phyloP scores from a whole-genome alignment of 2,113 vertebrate genomes.

The Elgaria multicarinata region DNA sequence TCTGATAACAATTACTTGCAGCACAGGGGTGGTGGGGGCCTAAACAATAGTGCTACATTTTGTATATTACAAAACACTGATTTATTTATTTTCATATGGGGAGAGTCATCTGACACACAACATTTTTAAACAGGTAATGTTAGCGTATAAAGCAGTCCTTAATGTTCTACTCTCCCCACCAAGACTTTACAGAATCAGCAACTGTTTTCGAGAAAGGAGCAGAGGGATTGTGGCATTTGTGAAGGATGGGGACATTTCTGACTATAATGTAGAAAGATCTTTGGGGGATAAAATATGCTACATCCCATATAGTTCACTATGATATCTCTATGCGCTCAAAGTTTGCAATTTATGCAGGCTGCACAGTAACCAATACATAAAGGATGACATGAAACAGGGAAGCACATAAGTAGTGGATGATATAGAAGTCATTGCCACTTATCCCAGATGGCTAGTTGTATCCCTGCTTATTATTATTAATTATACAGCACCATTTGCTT shows the following conservation, averaged over 20 bases:
- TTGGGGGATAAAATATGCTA: neutral
- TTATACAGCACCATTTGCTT: neutral
- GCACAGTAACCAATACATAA: neutral
- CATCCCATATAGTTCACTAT: neutral
- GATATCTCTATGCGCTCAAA: neutral
- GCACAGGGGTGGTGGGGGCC: neutral
- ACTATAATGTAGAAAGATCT: neutral
- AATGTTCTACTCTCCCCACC: neutral
- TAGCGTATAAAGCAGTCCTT: neutral
- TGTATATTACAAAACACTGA: neutral
- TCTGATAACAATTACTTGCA: neutral
- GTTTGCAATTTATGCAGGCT: neutral
- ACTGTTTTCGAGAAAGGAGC: neutral
- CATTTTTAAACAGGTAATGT: neutral
- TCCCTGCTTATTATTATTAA: neutral
- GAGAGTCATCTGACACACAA: neutral
- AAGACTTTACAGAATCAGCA: neutral
- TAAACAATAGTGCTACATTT: neutral
- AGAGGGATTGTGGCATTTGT: neutral
- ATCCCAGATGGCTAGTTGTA: neutral
- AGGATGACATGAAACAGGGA: neutral
- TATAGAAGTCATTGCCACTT: slow-evolving; percentile 20
- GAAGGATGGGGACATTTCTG: neutral
- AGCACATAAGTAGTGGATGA: neutral
- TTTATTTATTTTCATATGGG: neutral